Evolutionary conservation across 2,797 vertebrate genomes (phyloP).

Genomic region (Sebastes kiyomatsui): DNA sequence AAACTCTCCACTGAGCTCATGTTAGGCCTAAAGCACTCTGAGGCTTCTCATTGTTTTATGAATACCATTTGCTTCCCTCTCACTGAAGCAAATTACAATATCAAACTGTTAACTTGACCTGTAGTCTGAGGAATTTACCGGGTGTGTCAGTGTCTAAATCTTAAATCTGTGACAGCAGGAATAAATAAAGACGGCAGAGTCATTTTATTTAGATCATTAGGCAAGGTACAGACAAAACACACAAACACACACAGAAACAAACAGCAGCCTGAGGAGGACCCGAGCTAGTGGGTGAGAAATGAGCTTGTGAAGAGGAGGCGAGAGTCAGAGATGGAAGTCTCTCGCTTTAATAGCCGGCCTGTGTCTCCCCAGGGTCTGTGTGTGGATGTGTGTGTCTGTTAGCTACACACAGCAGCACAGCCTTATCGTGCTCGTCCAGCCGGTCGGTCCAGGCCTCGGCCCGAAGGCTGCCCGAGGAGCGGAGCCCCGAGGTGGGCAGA

Average conservation of each 20-base stretch:
- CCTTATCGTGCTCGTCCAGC: conserved; percentile 27
- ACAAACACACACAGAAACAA: conserved; percentile 18
- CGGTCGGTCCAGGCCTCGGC: background rate
- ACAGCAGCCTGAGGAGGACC: conserved; percentile 38
- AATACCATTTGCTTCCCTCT: background rate
- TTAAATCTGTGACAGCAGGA: conserved; percentile 6
- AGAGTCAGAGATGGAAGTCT: conserved; percentile 60
- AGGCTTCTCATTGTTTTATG: background rate
- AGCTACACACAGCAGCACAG: background rate
- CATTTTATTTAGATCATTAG: conserved; percentile 43
- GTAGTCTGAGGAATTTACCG: background rate
- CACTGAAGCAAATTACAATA: background rate
- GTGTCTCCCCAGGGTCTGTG: conserved; percentile 20
- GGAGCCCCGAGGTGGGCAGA: background rate
- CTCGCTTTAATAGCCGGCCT: conserved; percentile 30
- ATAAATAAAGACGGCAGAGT: conserved; percentile 18
- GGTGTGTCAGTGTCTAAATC: background rate
- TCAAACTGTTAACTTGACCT: conserved; percentile 19
- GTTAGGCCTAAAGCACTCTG: background rate
- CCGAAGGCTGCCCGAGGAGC: conserved; percentile 3
- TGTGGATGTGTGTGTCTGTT: conserved; percentile 9
- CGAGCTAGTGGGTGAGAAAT: conserved; percentile 47
- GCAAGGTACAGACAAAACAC: background rate
- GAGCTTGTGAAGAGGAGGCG: conserved; percentile 42
- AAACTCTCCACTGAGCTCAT: background rate